phyloP scores from a whole-genome alignment of 2,113 vertebrate species.

The Urocolius indicus region DNA sequence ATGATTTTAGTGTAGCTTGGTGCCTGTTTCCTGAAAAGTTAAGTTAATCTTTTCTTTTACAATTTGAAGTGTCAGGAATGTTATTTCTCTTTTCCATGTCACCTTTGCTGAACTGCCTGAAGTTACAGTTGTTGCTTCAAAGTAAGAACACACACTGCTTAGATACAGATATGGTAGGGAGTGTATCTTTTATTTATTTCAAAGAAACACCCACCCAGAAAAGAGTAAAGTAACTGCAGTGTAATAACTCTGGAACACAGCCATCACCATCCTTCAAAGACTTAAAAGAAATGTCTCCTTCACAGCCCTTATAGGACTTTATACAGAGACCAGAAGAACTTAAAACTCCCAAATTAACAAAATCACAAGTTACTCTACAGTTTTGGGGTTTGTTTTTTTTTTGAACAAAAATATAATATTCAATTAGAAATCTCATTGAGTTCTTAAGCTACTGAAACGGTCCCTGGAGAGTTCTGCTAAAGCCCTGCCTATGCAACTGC shows the following conservation, averaged over 20 bases:
- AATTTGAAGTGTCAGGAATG: neutral
- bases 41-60: neutral
- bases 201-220: neutral
- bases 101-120: conserved; percentile 21
- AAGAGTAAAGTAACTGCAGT: neutral
- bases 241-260: neutral
- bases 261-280: neutral
- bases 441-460: neutral
- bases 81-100: neutral
- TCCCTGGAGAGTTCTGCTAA: neutral
- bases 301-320: neutral
- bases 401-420: neutral
- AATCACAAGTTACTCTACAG: neutral
- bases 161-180: neutral
- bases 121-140: neutral
- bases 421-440: neutral
- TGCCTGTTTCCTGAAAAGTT: conserved; percentile 23
- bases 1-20: conserved; percentile 20
- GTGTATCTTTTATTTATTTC: neutral
- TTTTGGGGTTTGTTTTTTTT: neutral
- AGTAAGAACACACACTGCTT: neutral
- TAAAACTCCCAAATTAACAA: neutral
- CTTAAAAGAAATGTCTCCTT: neutral
- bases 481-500: neutral
- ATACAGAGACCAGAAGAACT: neutral